phyloP scores from a whole-genome alignment of 2,113 vertebrate genomes.

The Phyllopteryx taeniolatus region DNA sequence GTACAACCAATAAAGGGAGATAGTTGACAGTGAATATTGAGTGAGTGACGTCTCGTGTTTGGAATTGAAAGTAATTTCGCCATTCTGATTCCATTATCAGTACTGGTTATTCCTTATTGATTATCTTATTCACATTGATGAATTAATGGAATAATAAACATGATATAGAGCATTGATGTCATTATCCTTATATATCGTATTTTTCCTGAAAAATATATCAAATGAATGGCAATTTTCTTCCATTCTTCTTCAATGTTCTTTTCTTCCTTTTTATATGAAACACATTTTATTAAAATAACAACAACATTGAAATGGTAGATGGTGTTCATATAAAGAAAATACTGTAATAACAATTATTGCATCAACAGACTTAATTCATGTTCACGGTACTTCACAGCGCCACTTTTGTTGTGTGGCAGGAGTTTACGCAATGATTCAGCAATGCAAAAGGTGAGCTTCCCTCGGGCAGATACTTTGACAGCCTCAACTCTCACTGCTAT shows the following conservation, averaged over 20 bases:
- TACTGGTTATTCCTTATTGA: too few species aligned
- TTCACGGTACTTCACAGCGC: constrained; percentile 40
- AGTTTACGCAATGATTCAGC: constrained; percentile 69
- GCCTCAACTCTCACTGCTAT: constrained; percentile 67
- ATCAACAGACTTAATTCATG: background rate
- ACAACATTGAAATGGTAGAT: background rate
- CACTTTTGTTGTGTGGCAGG: constrained; percentile 65
- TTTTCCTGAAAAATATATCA: too few species aligned
- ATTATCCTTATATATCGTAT: too few species aligned
- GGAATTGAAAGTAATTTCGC: too few species aligned
- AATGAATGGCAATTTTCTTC: too few species aligned
- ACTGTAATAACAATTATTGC: constrained; percentile 46
- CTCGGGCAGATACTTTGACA: constrained; percentile 59
- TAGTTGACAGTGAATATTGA: too few species aligned
- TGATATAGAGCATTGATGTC: too few species aligned
- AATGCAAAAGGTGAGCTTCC: constrained; percentile 69
- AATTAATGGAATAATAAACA: too few species aligned
- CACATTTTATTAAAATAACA: background rate
- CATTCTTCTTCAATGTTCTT: background rate
- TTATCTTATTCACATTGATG: too few species aligned
- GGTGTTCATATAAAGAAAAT: constrained; percentile 25
- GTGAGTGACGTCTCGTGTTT: too few species aligned
- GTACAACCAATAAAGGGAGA: too few species aligned
- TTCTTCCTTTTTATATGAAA: background rate
- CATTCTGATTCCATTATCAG: too few species aligned